Conservation (phyloP, 2,797 vertebrate genomes). For the Coilia nasus region DNA sequence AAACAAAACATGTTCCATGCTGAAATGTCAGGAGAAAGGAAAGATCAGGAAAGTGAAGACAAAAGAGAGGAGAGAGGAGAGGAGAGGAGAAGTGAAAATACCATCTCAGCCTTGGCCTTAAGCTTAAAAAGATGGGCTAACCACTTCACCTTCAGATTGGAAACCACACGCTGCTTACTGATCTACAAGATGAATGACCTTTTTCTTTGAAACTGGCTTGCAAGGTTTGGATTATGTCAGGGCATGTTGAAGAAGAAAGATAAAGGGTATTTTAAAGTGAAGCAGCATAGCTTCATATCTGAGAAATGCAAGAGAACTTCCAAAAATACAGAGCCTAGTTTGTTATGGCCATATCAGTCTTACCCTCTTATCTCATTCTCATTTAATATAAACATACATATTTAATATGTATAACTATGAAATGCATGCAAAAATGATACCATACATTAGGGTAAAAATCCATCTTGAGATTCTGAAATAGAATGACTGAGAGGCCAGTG, state of each 20-base stretch:
- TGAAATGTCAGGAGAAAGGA: neutral
- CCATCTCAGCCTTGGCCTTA: neutral
- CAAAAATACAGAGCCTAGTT: neutral
- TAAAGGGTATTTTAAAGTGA: neutral
- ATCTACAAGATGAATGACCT: neutral
- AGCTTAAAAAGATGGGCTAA: neutral
- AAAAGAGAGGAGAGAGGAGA: neutral
- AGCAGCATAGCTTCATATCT: neutral
- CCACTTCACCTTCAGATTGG: neutral
- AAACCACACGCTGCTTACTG: neutral
- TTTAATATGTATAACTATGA: neutral
- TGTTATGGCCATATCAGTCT: neutral
- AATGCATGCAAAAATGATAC: neutral
- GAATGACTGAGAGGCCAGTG: constrained; percentile 1
- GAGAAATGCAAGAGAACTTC: neutral
- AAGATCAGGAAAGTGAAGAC: neutral
- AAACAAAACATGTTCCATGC: neutral
- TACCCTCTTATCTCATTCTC: neutral
- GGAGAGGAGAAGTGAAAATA: no score
- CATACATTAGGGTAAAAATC: neutral
- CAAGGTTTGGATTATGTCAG: neutral
- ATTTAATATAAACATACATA: neutral
- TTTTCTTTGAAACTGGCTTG: neutral
- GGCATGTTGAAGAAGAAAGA: neutral
- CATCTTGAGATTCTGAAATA: neutral